Evolutionary conservation across 2,113 vertebrate species (phyloP), one percentile per base, ranked within the genome.

Genomic region (Boulengeromyrus knoepffleri): DNA sequence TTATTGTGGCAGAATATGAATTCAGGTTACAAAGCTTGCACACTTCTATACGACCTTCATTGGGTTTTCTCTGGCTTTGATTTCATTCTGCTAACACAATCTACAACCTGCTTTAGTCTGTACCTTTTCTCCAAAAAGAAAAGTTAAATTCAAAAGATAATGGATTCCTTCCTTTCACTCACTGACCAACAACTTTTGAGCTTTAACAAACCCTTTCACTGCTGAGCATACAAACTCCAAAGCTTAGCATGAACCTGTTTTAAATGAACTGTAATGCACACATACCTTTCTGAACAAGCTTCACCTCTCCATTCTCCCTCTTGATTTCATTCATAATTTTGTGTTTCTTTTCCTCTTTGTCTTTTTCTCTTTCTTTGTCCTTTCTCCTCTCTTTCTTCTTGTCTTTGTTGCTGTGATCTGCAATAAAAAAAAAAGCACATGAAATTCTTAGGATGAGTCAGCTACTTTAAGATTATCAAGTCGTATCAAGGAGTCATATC

Each of bases 341-440:
- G 31, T 89, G 89, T 91, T 92, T 95, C 6, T 86, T 91, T 89
- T 92, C 92, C 31, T 94, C 84, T 42, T 87, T 90, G 2, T 90
- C 86, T 27, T 62, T 94, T 70, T 93, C 93, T 85, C 66, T 91
- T 52, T 89, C 92, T 2, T 92, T 92, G n/a, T 93, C 93, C 17
- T 93, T 93, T 88, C 93, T 94, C 87, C 91, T 93, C n/a, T 92
- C 90, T 80, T 91, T 92, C 42, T 92, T 91, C 84, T 92, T 94
- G 0, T 88, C 88, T 45, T 97, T 98, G 92, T 85, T 90, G 19
- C 95, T 94, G 94, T 97, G 96, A 95, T 97, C 98, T 98, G 92
- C 93, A 95, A 94, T 21, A 88, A 6, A 92, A 93, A 92, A 93
- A 93, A 94, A 62, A 56, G 83, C 45, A 47, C 83, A n/a, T 47